phyloP scores from a whole-genome alignment of 2,797 vertebrate species.

The Pelochelys cantorii region DNA sequence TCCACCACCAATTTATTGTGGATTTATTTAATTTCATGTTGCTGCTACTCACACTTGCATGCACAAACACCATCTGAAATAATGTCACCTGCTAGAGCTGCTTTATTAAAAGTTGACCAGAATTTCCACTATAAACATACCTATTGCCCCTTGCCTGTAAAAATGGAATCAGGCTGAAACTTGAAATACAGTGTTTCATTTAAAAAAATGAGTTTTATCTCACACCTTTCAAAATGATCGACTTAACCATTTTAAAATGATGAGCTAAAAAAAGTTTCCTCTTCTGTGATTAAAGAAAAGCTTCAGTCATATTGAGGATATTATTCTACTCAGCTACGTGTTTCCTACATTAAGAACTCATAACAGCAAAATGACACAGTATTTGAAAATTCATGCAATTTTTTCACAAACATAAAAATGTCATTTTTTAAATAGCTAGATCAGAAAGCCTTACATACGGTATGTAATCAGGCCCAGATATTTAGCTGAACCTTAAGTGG shows the following conservation, averaged over 20 bases:
- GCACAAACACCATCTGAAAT: not conserved
- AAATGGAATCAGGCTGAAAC: conserved; percentile 40
- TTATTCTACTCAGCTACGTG: not conserved
- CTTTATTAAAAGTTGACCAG: conserved; percentile 44
- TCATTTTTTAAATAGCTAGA: not conserved
- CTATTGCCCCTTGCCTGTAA: conserved; percentile 23
- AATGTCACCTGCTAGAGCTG: not conserved
- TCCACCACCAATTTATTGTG: not conserved
- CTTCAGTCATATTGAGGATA: not conserved
- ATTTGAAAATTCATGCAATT: rapidly evolving
- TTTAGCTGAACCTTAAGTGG: not conserved
- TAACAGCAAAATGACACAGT: not conserved
- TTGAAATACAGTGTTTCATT: conserved; percentile 25
- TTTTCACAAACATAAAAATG: not conserved
- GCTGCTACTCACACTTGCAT: not conserved
- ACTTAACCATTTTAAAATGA: conserved; percentile 24
- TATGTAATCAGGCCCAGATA: not conserved
- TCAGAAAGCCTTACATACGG: not conserved
- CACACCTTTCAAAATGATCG: conserved; percentile 7
- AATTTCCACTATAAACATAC: conserved; percentile 44
- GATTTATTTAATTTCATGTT: not conserved
- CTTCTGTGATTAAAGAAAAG: not conserved
- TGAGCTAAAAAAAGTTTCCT: not conserved
- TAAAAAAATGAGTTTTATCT: conserved; percentile 8
- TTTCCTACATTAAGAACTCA: not conserved